Evolutionary conservation across 2,797 vertebrate species (phyloP).

Genomic region (Carduelis carduelis): DNA sequence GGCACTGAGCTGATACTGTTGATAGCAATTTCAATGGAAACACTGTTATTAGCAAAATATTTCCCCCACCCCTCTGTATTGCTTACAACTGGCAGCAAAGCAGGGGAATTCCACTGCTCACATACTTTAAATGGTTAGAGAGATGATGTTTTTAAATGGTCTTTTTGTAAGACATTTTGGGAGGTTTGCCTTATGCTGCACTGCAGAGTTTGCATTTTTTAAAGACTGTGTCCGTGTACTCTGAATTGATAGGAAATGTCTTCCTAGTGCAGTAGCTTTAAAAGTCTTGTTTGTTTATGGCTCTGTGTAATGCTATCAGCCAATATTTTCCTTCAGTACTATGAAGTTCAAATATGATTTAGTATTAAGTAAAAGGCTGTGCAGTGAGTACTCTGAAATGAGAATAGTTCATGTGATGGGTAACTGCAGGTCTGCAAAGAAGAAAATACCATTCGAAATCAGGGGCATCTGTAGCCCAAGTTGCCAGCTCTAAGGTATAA

Average conservation of each 20-base stretch:
- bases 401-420: neutral
- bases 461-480: neutral
- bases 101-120: constrained; percentile 33
- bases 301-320: rapidly evolving
- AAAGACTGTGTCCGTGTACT: neutral
- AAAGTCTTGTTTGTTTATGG: neutral
- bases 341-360: neutral
- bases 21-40: constrained; percentile 57
- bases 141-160: constrained; percentile 43
- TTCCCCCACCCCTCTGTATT: constrained; percentile 2
- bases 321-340: neutral
- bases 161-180: constrained; percentile 20
- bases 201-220: neutral
- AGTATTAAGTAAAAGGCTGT: neutral
- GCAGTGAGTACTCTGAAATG: neutral
- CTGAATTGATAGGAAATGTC: neutral
- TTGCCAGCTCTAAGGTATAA: neutral
- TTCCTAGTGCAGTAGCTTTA: neutral
- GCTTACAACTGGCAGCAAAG: constrained; percentile 44
- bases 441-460: neutral
- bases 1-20: neutral
- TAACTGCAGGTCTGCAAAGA: neutral
- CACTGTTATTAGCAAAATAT: constrained; percentile 38
- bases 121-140: constrained; percentile 53
- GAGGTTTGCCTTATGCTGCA: neutral